Conservation (phyloP, 2,113 vertebrate genomes). For the Gobius niger region DNA sequence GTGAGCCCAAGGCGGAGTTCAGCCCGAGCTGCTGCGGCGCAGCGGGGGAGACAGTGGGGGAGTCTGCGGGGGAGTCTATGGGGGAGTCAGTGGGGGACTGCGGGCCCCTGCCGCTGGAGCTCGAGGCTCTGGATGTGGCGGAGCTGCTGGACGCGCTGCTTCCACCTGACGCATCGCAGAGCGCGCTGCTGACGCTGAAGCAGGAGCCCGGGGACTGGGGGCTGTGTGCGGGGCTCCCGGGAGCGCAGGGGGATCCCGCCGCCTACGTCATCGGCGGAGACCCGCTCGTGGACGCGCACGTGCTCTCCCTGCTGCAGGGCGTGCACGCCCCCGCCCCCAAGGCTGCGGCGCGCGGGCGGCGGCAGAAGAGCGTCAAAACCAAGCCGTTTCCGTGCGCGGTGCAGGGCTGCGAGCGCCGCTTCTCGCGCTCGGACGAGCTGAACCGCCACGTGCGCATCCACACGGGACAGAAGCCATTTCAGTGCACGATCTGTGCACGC, state of each 20-base stretch:
- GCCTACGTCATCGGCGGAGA: conserved; percentile 57
- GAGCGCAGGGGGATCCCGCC: conserved; percentile 40
- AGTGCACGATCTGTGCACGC: conserved; percentile 90
- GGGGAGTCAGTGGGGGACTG: not conserved
- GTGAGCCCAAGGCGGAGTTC: conserved; percentile 72
- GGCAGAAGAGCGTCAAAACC: conserved; percentile 68
- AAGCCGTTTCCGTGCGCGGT: conserved; percentile 90
- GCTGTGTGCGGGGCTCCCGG: conserved; percentile 31
- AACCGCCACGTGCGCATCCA: conserved; percentile 94
- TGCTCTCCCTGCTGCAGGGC: conserved; percentile 68
- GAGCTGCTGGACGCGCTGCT: conserved; percentile 73
- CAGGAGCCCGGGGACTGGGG: conserved; percentile 67
- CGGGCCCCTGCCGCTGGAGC: conserved; percentile 52
- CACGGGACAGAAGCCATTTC: conserved; percentile 96
- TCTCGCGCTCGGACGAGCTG: conserved; percentile 92
- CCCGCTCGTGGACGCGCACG: conserved; percentile 62
- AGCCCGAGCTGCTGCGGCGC: no score
- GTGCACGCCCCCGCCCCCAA: conserved; percentile 45
- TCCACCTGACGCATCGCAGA: conserved; percentile 43
- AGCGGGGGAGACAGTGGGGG: conserved; percentile 4
- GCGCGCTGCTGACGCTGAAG: conserved; percentile 60
- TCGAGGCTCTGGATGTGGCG: conserved; percentile 63
- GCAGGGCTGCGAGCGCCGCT: conserved; percentile 87
- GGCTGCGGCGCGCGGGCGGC: conserved; percentile 30
- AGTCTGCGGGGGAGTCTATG: conserved; percentile 70